Evolutionary conservation across 2,888 invertebrate genomes (phyloP).

Genomic region (Lasiommata megera): DNA sequence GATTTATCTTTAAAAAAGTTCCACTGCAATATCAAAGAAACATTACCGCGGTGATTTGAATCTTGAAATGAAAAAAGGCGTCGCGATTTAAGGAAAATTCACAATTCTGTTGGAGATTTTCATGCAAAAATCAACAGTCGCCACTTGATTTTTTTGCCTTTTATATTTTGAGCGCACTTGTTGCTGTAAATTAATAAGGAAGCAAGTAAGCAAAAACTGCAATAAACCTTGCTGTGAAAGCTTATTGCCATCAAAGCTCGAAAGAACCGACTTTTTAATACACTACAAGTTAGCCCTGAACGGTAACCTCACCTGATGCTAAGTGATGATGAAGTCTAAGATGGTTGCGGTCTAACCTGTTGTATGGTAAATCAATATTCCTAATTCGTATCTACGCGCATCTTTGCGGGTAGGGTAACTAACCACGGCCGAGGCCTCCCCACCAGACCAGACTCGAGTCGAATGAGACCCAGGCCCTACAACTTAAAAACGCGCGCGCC

Average conservation of each 20-base stretch:
- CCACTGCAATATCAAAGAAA: slow-evolving; percentile 38
- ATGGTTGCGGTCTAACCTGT: no score
- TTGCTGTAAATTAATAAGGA: slow-evolving; percentile 72
- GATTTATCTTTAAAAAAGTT: slow-evolving; percentile 38
- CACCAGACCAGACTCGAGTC: no score
- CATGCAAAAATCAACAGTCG: slow-evolving; percentile 26
- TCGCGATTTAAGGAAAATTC: slow-evolving; percentile 22
- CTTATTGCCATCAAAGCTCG: slow-evolving; percentile 63
- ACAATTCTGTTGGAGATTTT: slow-evolving; percentile 25
- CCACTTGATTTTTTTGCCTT: slow-evolving; percentile 23
- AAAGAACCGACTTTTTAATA: slow-evolving; percentile 66
- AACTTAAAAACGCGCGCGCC: no score
- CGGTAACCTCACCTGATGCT: no score
- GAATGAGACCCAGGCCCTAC: no score
- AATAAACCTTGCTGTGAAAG: slow-evolving; percentile 70
- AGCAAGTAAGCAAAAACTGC: slow-evolving; percentile 71
- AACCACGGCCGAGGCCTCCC: no score
- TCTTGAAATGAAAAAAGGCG: slow-evolving; percentile 29
- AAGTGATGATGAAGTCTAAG: no score
- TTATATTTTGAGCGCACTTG: slow-evolving; percentile 49
- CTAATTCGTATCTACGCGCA: no score
- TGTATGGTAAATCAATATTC: no score
- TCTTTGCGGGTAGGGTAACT: no score
- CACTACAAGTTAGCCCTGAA: no score
- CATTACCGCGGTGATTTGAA: slow-evolving; percentile 37